Evolutionary conservation across 2,797 vertebrate genomes (phyloP).

Genomic region (Acomys russatus): DNA sequence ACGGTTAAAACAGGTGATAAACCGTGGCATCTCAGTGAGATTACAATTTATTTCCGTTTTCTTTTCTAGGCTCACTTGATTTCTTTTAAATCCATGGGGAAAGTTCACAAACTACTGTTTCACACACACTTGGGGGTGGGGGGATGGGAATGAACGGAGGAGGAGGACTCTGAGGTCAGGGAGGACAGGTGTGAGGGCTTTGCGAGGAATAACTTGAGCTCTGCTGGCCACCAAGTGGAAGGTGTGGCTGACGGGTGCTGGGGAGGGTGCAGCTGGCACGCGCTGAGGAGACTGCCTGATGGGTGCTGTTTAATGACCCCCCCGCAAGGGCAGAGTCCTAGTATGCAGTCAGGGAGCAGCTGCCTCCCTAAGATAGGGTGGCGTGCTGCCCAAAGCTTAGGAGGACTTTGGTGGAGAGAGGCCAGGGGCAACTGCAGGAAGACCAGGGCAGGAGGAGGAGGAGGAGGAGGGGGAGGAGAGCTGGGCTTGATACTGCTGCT

Average conservation of each 20-base stretch:
- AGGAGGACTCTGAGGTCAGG: background rate
- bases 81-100: background rate
- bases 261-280: background rate
- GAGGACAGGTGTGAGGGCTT: background rate
- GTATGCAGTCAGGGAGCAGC: background rate
- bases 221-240: background rate
- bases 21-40: background rate
- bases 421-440: background rate
- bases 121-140: background rate
- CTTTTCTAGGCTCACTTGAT: slow-evolving; percentile 9
- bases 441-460: background rate
- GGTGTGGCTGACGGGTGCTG: background rate
- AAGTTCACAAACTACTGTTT: background rate
- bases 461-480: too few relatives aligned
- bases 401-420: background rate
- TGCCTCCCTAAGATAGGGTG: fast-evolving
- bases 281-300: background rate
- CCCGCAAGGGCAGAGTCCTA: background rate
- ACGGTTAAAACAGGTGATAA: background rate
- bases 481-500: background rate
- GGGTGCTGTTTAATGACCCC: background rate
- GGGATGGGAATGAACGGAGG: background rate
- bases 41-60: slow-evolving; percentile 2
- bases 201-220: background rate
- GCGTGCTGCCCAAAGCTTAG: too few relatives aligned